Evolutionary conservation across 2,888 invertebrate genomes (phyloP).

Genomic region (Girardia tigrina): DNA sequence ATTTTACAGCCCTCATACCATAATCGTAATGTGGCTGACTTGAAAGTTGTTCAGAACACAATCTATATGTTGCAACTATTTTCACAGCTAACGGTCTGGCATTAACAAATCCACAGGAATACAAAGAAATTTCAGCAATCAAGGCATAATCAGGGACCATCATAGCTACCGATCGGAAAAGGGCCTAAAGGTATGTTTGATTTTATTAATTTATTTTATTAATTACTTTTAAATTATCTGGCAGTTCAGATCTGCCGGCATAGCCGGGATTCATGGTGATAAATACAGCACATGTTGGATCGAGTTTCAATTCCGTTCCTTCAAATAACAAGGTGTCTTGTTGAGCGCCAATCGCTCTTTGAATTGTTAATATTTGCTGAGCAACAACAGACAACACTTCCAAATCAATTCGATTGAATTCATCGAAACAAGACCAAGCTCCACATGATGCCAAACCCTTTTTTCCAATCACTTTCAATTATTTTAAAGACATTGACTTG

Average conservation of each 20-base stretch:
- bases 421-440: constrained; percentile 71
- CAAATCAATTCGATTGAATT: constrained; percentile 68
- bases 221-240: constrained; percentile 70
- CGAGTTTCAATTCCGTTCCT: constrained; percentile 68
- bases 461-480: too few relatives aligned
- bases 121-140: constrained; percentile 86
- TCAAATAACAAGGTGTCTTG: constrained; percentile 53
- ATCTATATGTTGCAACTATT: constrained; percentile 52
- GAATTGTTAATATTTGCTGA: constrained; percentile 67
- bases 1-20: constrained; percentile 54
- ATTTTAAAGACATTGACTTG: background rate
- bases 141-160: constrained; percentile 91
- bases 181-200: constrained; percentile 48
- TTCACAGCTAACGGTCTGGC: constrained; percentile 58
- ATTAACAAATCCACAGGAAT: constrained; percentile 76
- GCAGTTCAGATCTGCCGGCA: constrained; percentile 76
- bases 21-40: constrained; percentile 53
- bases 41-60: constrained; percentile 53
- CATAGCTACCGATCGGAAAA: constrained; percentile 87
- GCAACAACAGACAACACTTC: constrained; percentile 68
- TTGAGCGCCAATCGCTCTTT: constrained; percentile 48
- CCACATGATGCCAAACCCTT: constrained; percentile 49
- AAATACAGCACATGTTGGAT: constrained; percentile 74
- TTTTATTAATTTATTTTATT: background rate
- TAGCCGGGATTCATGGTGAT: constrained; percentile 90